Base-by-base conservation (phyloP, 1,140 invertebrate genomes). In the Danaus melanippus region DNA sequence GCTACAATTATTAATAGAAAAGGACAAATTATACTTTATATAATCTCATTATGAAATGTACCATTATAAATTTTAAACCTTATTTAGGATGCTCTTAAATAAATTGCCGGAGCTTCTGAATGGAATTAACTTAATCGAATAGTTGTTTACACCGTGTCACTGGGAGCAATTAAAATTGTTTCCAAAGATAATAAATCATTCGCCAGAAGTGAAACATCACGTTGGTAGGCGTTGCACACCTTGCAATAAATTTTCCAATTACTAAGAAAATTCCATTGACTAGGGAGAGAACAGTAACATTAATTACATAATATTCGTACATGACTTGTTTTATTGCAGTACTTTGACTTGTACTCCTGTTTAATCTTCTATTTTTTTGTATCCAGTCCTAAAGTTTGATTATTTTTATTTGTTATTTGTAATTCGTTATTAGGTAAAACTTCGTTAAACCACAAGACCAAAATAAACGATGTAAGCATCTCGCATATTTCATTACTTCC, bases 91-190 rank as follows among this genome's bases (percentile, higher is more conserved):
- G 72, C 77, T 72, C 71, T 78, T 72, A 81, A 76, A 85, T 80
- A 78, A 85, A 85, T 84, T 79, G 72, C 73, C 54, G 60, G 45
- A 62, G 60, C 63, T 62, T 72, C 64, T 62, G 59, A 72, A 85
- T 79, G 71, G 78, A 79, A 86, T 86, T 80, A 81, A 79, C 75
- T 80, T 84, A 86, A 86, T 86, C 83, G 80, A 84, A 86, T 86
- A 86, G 79, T 86, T 86, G 83, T 86, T 84, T 86, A 84, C 83
- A 84, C 67, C 64, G 79, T 86, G 83, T 86, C 83, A 86, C 78
- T 80, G 73, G 58, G 58, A 71, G 80, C 83, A 86, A 86, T 86
- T 86, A 84, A 86, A 86, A 86, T 86, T 86, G 83, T 86, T 86
- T 76, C 74, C 62, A 68, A 69, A 77, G 78, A 76, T 70, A 60